Conservation (phyloP, 1,140 invertebrate genomes). For the Scaptodrosophila lebanonensis region DNA sequence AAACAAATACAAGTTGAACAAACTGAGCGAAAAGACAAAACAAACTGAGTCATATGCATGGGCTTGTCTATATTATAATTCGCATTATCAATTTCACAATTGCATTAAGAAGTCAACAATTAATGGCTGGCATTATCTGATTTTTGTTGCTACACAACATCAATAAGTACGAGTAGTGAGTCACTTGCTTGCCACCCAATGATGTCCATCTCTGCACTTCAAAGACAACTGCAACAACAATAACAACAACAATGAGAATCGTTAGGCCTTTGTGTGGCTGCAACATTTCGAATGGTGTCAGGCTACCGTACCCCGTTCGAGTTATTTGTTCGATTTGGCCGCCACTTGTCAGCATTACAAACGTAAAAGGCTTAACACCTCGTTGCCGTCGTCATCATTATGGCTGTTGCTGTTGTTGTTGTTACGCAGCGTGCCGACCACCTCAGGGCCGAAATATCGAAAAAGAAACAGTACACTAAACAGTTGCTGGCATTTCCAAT, state of each 20-base stretch:
- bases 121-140: background rate
- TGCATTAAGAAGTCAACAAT: conserved; percentile 15
- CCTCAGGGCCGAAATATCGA: conserved; percentile 37
- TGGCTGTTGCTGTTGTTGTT: conserved; percentile 18
- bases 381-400: too few relatives aligned
- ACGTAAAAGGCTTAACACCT: conserved; percentile 24
- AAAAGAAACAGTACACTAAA: conserved; percentile 33
- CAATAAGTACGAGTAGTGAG: conserved; percentile 18
- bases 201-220: too few relatives aligned
- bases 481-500: too few relatives aligned
- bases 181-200: conserved; percentile 21
- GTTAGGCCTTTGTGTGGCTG: too few relatives aligned
- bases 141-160: too few relatives aligned
- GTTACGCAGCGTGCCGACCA: conserved; percentile 19
- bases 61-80: background rate
- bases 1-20: too few relatives aligned
- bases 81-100: conserved; percentile 37
- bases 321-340: background rate
- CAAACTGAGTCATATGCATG: conserved; percentile 3
- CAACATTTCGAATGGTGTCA: conserved; percentile 28
- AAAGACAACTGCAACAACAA: too few relatives aligned
- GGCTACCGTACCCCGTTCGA: conserved; percentile 11
- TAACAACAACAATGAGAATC: too few relatives aligned
- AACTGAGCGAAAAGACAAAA: background rate
- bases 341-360: conserved; percentile 27